Base-by-base conservation (phyloP, 53 echinoderm and acorn worm species). In the Holothuria scabra region DNA sequence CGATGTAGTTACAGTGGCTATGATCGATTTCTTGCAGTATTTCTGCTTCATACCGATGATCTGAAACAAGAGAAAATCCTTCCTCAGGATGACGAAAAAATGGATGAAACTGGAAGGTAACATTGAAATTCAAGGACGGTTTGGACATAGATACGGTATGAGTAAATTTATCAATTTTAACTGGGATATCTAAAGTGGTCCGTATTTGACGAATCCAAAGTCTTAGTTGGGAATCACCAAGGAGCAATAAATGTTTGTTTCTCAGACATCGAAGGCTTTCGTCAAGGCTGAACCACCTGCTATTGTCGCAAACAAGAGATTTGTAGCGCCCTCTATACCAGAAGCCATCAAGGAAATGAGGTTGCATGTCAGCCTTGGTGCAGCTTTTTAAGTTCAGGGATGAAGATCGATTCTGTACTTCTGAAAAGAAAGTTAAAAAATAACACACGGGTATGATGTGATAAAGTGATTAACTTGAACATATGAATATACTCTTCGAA, bases 141-240 rank as follows among this genome's bases (percentile, higher is more conserved):
- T 85, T 72, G 16, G 33, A 57, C 46, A 62, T 60, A 66, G 19
- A 31, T 46, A 56, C 35, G 28, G 80, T 19, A 37, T 81, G 85
- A 13, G 38, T 24, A 33, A 33, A 48, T 19, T 80, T 80, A 34
- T 86, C 83, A 5, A 28, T 3, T 3, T 5, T 21, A 9, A 83
- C 82, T n/a, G 41, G 20, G 8, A 76, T 74, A 3, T 79, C 68
- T 28, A 91, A 13, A 7, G 80, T 46, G 14, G 18, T 60, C 21
- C 46, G 49, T 49, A 83, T 80, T 20, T 49, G 0, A 1, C 20
- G 18, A 38, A 88, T 68, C 91, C 88, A 88, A 55, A 88, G 88
- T 22, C 87, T 87, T 7, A 84, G 84, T 38, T 87, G 87, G 55
- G 91, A 91, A 56, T 86, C 91, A 18, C 91, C 91, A 2, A 87